These are phyloP conservation scores for Sinopyrophorus schimmeli DNA, from an alignment of 2,888 invertebrate species.

Conservation along the genomic window DNA sequence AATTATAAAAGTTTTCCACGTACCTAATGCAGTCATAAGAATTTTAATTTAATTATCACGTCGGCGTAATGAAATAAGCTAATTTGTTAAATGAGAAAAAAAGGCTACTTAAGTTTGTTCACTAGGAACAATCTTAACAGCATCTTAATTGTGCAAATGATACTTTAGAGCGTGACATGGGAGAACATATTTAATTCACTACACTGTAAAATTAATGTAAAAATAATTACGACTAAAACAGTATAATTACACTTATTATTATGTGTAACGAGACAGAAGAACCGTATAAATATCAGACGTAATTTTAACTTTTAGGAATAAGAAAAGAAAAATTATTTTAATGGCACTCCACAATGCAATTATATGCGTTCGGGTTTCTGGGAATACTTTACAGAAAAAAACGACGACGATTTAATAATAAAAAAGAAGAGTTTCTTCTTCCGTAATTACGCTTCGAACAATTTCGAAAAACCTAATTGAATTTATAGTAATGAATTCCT, in stretches of 20 bases:
- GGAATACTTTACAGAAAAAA: constrained; percentile 30
- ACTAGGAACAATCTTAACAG: constrained; percentile 54
- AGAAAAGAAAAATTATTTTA: constrained; percentile 39
- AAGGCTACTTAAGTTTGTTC: constrained; percentile 46
- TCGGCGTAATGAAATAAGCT: constrained; percentile 20
- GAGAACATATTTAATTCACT: constrained; percentile 47
- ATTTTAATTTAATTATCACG: constrained; percentile 27
- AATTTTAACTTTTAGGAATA: constrained; percentile 38
- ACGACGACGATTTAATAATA: constrained; percentile 32
- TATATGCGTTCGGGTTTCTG: constrained; percentile 28
- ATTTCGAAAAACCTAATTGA: too few relatives aligned
- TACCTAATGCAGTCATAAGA: constrained; percentile 19
- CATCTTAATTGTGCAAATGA: constrained; percentile 51
- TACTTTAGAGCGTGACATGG: constrained; percentile 41
- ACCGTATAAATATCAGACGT: constrained; percentile 42
- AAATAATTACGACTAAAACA: constrained; percentile 53
- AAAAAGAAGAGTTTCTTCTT: too few relatives aligned
- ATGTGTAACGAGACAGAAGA: constrained; percentile 50
- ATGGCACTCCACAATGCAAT: constrained; percentile 22
- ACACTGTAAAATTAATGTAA: constrained; percentile 52
- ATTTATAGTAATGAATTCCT: too few relatives aligned
- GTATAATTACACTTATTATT: constrained; percentile 52
- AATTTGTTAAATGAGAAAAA: constrained; percentile 41
- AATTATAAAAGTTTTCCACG: constrained; percentile 10
- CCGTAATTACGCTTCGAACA: too few relatives aligned